Evolutionary conservation across 2,113 vertebrate genomes (phyloP).

Genomic region (Nothocercus julius): DNA sequence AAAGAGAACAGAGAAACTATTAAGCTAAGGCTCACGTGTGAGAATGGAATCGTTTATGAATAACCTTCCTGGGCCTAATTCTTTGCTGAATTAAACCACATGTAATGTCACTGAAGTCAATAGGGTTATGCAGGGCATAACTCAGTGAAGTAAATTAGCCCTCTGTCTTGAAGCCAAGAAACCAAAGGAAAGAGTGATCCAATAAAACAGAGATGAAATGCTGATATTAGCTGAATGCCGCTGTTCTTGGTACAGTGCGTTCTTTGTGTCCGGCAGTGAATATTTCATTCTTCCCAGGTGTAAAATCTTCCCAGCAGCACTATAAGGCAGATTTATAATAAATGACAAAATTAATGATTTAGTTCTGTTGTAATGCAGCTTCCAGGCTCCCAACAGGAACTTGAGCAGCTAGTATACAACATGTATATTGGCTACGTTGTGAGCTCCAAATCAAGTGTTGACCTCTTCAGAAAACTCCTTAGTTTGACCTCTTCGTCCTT

Average conservation of each 20-base stretch:
- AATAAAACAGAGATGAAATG: slow-evolving; percentile 44
- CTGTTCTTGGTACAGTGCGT: background rate
- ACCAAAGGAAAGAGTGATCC: slow-evolving; percentile 13
- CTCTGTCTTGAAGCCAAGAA: slow-evolving; percentile 45
- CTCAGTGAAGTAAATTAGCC: slow-evolving; percentile 42
- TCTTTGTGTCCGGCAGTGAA: slow-evolving; percentile 47
- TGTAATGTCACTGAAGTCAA: slow-evolving; percentile 46
- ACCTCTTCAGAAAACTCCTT: background rate
- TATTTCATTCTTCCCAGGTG: slow-evolving; percentile 57
- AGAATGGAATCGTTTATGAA: slow-evolving; percentile 35
- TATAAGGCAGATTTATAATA: slow-evolving; percentile 21
- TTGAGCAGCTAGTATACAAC: background rate
- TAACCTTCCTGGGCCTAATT: slow-evolving; percentile 42
- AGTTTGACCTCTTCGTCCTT: background rate
- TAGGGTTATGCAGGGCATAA: slow-evolving; percentile 25
- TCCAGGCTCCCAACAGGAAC: background rate
- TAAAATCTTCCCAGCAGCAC: slow-evolving; percentile 46
- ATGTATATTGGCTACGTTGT: background rate
- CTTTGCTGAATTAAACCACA: slow-evolving; percentile 31
- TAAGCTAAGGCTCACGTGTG: slow-evolving; percentile 10
- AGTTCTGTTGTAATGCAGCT: slow-evolving; percentile 3
- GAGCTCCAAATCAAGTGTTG: background rate
- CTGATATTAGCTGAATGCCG: slow-evolving; percentile 38
- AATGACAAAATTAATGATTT: slow-evolving; percentile 36
- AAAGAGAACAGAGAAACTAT: slow-evolving; percentile 53